Percentiles rank a stretch among this genome's conserved stretches.
These are phyloP conservation scores for Linnaemya tessellans DNA, from an alignment of 2,888 invertebrate genomes.

Conservation along the genomic window DNA sequence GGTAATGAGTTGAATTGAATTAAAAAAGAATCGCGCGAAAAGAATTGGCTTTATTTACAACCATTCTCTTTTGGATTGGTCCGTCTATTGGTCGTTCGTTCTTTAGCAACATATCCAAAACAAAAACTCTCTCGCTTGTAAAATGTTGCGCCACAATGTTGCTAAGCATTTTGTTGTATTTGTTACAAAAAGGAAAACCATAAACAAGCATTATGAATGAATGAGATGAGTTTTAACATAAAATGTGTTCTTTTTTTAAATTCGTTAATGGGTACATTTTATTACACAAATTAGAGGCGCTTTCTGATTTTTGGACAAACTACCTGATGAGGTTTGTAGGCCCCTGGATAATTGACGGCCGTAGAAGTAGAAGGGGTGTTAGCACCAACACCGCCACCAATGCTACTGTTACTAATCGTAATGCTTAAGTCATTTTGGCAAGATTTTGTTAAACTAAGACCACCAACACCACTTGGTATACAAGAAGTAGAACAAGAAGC, in stretches of 20 bases:
- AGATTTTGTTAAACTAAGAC: conserved; percentile 65
- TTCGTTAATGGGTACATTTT: conserved; percentile 18
- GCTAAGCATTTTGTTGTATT: conserved; percentile 46
- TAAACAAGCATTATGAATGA: conserved; percentile 63
- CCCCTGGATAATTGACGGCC: conserved; percentile 66
- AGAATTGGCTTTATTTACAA: conserved; percentile 24
- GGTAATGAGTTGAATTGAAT: conserved; percentile 47
- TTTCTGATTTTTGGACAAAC: conserved; percentile 58
- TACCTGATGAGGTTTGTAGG: conserved; percentile 71
- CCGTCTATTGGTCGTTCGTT: conserved; percentile 25
- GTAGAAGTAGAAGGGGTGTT: conserved; percentile 58
- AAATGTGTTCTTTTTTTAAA: conserved; percentile 42
- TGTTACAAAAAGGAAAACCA: conserved; percentile 47
- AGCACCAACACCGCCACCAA: conserved; percentile 66
- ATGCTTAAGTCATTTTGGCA: conserved; percentile 49
- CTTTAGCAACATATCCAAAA: conserved; percentile 62
- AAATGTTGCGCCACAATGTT: conserved; percentile 68
- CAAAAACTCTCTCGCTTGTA: conserved; percentile 71
- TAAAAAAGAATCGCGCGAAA: conserved; percentile 49
- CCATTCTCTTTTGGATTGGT: conserved; percentile 32
- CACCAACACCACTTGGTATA: conserved; percentile 61
- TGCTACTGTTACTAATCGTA: conserved; percentile 34
- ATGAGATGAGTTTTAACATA: conserved; percentile 65
- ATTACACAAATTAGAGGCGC: conserved; percentile 61
- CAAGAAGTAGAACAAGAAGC: conserved; percentile 43